Evolutionary conservation across 2,888 invertebrate species (phyloP).

Genomic region (Exephanes ischioxanthus): DNA sequence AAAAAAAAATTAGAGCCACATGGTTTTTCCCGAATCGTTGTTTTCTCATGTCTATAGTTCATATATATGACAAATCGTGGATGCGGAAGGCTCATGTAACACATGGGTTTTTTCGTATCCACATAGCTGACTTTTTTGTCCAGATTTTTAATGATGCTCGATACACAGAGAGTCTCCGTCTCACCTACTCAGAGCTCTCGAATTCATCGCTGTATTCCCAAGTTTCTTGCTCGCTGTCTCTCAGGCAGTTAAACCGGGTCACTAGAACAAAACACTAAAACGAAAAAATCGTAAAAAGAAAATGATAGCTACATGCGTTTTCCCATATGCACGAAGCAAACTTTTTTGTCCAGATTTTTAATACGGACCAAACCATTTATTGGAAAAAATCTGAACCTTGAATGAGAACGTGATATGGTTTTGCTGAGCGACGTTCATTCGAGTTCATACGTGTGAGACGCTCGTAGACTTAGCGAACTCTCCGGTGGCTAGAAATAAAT

Average conservation of each 20-base stretch:
- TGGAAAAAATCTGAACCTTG: background rate
- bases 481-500: constrained; percentile 54
- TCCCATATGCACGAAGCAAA: background rate
- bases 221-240: constrained; percentile 4
- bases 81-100: no score
- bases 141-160: constrained; percentile 46
- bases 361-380: no score
- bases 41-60: no score
- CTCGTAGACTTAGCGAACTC: constrained; percentile 31
- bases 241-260: background rate
- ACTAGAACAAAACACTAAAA: background rate
- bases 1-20: background rate
- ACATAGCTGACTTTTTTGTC: no score
- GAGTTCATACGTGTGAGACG: constrained; percentile 27
- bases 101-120: no score
- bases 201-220: constrained; percentile 27
- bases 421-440: background rate
- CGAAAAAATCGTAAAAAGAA: no score
- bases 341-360: no score
- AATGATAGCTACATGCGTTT: background rate
- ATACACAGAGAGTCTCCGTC: constrained; percentile 31
- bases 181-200: background rate
- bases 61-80: no score
- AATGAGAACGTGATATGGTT: background rate
- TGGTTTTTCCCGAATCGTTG: background rate